A percentile compares a stretch with the other conserved stretches of the same genome.
Evolutionary conservation across 2,888 invertebrate species (phyloP).

Genomic region (Xylocampa areola): DNA sequence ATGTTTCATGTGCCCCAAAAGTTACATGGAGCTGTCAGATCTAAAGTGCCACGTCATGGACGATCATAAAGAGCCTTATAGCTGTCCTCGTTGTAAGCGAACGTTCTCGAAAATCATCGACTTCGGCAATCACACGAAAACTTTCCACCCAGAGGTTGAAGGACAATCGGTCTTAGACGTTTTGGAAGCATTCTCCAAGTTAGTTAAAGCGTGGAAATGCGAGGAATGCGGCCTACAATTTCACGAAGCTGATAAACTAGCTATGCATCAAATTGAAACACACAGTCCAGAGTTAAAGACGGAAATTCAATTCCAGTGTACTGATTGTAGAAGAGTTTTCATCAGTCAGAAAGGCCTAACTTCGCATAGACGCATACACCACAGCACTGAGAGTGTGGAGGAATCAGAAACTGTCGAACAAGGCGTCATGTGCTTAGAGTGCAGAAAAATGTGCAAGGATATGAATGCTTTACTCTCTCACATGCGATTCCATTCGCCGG

Average conservation of each 20-base stretch:
- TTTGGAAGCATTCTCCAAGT: constrained; percentile 80
- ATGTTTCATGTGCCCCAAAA: constrained; percentile 82
- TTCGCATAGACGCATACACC: constrained; percentile 81
- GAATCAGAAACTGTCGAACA: constrained; percentile 69
- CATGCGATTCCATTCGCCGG: constrained; percentile 81
- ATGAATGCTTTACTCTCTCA: constrained; percentile 79
- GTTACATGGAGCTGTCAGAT: constrained; percentile 75
- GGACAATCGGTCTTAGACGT: constrained; percentile 81
- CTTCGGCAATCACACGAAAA: constrained; percentile 81
- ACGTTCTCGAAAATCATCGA: constrained; percentile 80
- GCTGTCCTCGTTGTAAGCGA: constrained; percentile 77
- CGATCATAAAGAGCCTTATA: constrained; percentile 80
- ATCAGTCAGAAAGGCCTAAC: constrained; percentile 81
- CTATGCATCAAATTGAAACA: constrained; percentile 79
- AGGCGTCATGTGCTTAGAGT: constrained; percentile 83
- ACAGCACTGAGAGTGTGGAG: constrained; percentile 71
- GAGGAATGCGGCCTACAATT: constrained; percentile 84
- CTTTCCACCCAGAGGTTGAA: constrained; percentile 79
- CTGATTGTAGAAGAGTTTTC: constrained; percentile 82
- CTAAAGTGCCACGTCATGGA: constrained; percentile 83
- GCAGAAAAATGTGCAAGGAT: constrained; percentile 83
- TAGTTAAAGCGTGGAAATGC: constrained; percentile 86
- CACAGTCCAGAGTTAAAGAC: constrained; percentile 79
- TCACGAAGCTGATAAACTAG: constrained; percentile 82
- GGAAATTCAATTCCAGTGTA: constrained; percentile 79